These are phyloP conservation scores for Holacanthus passer DNA, from an alignment of 2,113 vertebrate species.

Conservation along the genomic window DNA sequence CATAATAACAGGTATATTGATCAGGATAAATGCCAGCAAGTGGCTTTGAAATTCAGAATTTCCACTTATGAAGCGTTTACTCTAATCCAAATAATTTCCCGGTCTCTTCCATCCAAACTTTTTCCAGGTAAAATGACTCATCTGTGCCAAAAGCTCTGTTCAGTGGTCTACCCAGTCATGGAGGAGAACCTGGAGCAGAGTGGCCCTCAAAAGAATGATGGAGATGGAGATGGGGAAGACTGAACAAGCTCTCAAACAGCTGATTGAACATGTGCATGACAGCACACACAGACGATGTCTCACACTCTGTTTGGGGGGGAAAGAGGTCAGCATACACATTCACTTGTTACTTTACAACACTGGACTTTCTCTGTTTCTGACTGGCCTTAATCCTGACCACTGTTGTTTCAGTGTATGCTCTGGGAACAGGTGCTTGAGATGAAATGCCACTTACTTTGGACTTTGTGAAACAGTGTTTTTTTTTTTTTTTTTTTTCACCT, in stretches of 20 bases:
- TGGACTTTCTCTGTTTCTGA: slow-evolving; percentile 3
- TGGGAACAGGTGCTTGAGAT: slow-evolving; percentile 1
- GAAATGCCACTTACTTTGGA: slow-evolving; percentile 1
- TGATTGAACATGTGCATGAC: neutral
- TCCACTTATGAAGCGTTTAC: neutral
- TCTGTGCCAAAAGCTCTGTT: slow-evolving; percentile 86
- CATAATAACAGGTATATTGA: neutral
- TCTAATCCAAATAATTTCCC: neutral
- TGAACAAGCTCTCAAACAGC: neutral
- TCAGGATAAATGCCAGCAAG: neutral
- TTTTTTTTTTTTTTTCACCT: neutral
- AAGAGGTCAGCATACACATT: neutral
- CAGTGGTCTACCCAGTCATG: slow-evolving; percentile 84
- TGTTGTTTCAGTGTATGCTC: neutral
- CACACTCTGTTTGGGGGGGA: neutral
- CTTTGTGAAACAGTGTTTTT: neutral
- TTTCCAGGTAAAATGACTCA: slow-evolving; percentile 83
- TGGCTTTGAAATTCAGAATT: neutral
- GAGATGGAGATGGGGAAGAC: neutral
- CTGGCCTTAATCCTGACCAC: slow-evolving; percentile 27
- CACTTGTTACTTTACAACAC: slow-evolving; percentile 13
- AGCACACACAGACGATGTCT: neutral
- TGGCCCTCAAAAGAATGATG: neutral
- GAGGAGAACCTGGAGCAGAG: neutral
- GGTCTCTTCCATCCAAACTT: neutral